Conservation (phyloP, 2,113 vertebrate species). For the Heptranchias perlo region DNA sequence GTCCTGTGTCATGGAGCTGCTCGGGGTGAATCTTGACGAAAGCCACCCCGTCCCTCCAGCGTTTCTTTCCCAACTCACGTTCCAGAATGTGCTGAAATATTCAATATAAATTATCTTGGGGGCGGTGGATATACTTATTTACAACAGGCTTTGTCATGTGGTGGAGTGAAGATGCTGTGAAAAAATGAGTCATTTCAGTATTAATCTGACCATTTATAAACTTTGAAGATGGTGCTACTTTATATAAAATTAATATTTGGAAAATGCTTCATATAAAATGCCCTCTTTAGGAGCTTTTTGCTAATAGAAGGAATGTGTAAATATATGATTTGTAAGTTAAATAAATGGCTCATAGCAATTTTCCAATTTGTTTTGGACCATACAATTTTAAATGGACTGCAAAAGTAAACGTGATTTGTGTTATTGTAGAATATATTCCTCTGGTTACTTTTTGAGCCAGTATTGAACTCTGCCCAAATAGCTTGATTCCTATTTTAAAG, state of each 20-base stretch:
- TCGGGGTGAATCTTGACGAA: neutral
- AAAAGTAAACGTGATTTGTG: neutral
- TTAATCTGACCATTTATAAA: neutral
- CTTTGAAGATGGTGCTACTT: neutral
- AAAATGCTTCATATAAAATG: neutral
- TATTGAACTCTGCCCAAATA: neutral
- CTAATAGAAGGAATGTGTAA: neutral
- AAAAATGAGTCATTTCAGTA: neutral
- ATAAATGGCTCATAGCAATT: neutral
- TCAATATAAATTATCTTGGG: neutral
- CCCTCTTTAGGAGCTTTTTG: no score
- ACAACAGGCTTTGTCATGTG: neutral
- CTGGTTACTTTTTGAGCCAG: neutral
- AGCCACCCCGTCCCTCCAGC: neutral
- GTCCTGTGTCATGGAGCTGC: no score
- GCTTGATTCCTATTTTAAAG: neutral
- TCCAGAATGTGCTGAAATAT: neutral
- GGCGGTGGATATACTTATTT: neutral
- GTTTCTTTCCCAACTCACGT: neutral
- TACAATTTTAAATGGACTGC: neutral
- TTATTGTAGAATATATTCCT: neutral
- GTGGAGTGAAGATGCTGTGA: neutral
- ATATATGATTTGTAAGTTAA: neutral
- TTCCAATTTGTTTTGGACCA: neutral
- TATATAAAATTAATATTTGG: neutral